Conservation (phyloP, 2,113 vertebrate genomes). For the Gopherus flavomarginatus region DNA sequence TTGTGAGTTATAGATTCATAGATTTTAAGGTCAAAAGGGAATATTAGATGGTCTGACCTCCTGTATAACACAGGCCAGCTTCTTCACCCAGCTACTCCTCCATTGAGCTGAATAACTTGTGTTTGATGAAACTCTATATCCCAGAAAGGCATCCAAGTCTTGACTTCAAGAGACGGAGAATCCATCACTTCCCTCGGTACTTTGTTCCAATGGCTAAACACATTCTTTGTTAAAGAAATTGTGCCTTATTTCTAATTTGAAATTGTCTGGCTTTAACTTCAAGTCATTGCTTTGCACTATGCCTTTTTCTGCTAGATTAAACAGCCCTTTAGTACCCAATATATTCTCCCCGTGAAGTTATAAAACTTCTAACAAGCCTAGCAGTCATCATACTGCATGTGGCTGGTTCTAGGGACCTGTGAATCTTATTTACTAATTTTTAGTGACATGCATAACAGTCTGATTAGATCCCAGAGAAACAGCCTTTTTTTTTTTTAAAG, state of each 20-base stretch:
- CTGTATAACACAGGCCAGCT: background rate
- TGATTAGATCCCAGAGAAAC: slow-evolving; percentile 57
- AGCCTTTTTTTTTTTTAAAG: slow-evolving; percentile 24
- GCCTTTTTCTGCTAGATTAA: background rate
- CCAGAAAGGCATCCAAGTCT: background rate
- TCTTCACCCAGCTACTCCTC: background rate
- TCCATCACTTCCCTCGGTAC: background rate
- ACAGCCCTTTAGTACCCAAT: background rate
- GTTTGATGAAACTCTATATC: background rate
- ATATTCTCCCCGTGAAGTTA: background rate
- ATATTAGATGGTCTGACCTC: background rate
- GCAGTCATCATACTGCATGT: background rate
- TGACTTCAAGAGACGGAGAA: background rate
- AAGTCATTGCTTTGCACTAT: fast-evolving
- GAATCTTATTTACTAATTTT: slow-evolving; percentile 55
- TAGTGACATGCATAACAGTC: slow-evolving; percentile 45
- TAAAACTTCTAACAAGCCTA: slow-evolving; percentile 11
- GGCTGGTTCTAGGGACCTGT: background rate
- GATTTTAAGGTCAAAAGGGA: background rate
- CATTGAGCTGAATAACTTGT: background rate
- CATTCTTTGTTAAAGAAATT: background rate
- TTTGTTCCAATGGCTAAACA: background rate
- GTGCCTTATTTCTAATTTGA: background rate
- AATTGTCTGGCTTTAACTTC: background rate
- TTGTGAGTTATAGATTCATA: background rate